Evolutionary conservation across 2,888 invertebrate genomes (phyloP).

Genomic region (Sinhomidia bicolor): DNA sequence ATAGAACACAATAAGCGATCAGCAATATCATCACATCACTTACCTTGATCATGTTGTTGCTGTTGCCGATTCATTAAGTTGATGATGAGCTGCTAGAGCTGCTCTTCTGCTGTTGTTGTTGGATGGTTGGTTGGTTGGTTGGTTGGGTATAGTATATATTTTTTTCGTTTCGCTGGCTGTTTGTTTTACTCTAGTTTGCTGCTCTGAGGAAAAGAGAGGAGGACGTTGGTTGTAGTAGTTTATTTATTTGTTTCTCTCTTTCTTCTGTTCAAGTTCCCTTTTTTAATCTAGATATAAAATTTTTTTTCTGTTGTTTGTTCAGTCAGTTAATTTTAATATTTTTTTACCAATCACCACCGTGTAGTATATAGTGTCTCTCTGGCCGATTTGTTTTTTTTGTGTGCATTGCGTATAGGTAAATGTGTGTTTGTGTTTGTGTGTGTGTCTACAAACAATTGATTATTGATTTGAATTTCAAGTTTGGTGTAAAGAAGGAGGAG

Average conservation of each 20-base stretch:
- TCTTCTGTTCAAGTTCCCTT: conserved; percentile 44
- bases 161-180: too few species aligned
- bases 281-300: too few species aligned
- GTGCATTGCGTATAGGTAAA: too few species aligned
- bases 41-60: conserved; percentile 71
- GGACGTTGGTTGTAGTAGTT: conserved; percentile 59
- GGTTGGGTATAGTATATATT: too few species aligned
- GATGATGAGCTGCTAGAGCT: conserved; percentile 58
- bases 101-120: not conserved
- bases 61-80: conserved; percentile 74
- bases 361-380: too few species aligned
- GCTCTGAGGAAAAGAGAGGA: conserved; percentile 61
- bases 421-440: too few species aligned
- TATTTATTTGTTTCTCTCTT: conserved; percentile 62
- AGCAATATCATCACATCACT: conserved; percentile 69
- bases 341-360: too few species aligned
- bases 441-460: not conserved
- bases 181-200: conserved; percentile 69
- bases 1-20: conserved; percentile 63
- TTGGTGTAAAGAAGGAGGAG: not conserved
- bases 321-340: too few species aligned
- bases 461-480: too few species aligned
- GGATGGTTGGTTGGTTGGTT: too few species aligned
- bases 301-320: too few species aligned
- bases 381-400: too few species aligned